Conservation (phyloP, 1,140 invertebrate genomes). For the Sinonovacula constricta region DNA sequence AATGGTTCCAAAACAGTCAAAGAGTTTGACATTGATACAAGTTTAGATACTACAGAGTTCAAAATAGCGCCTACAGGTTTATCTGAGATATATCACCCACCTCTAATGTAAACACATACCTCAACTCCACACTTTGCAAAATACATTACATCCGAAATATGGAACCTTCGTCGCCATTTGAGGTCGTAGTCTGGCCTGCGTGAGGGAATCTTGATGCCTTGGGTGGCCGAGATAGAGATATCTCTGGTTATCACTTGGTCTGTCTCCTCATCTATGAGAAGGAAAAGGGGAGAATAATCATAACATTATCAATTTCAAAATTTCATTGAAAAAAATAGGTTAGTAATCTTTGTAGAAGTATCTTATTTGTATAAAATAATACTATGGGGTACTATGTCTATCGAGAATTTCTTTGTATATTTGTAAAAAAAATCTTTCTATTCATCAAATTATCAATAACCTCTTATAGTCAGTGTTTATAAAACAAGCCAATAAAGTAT, state of each 20-base stretch:
- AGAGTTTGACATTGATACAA: too few species aligned
- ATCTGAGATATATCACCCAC: too few species aligned
- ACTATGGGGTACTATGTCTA: too few species aligned
- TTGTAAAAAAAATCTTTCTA: background rate
- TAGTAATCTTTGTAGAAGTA: background rate
- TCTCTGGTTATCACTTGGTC: constrained; percentile 67
- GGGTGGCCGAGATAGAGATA: constrained; percentile 60
- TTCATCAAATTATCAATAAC: background rate
- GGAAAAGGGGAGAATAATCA: background rate
- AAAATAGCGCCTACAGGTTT: too few species aligned
- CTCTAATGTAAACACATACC: constrained; percentile 57
- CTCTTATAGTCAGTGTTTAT: background rate
- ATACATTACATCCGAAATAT: constrained; percentile 75
- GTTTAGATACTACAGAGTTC: too few species aligned
- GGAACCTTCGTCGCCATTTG: constrained; percentile 69
- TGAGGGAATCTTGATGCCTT: constrained; percentile 63
- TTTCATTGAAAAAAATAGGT: background rate
- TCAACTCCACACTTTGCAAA: constrained; percentile 77
- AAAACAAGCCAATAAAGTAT: background rate
- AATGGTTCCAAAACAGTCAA: too few species aligned
- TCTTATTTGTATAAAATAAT: background rate
- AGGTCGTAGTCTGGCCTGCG: constrained; percentile 52
- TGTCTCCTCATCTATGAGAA: constrained; percentile 7
- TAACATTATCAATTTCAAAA: background rate
- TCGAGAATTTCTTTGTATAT: too few species aligned